Conservation (phyloP, 2,113 vertebrate genomes). For the Paracanthobrama guichenoti region DNA sequence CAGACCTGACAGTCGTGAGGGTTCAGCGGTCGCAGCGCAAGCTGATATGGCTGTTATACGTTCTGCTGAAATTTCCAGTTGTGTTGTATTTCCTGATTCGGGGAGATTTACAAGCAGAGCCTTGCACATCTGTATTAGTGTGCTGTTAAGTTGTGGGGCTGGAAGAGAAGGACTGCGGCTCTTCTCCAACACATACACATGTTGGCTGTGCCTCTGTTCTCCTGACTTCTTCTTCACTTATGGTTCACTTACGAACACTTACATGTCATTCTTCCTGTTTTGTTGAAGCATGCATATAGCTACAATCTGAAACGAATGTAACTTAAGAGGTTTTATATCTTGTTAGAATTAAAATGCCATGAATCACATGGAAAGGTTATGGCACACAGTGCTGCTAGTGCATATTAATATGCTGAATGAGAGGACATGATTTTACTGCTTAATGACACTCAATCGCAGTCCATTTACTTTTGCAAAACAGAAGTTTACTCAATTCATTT, state of each 20-base stretch:
- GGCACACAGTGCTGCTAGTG: too few species aligned
- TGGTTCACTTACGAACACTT: conserved; percentile 31
- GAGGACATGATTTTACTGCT: not conserved
- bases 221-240: conserved; percentile 45
- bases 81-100: conserved; percentile 44
- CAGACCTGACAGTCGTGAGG: conserved; percentile 32
- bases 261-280: conserved; percentile 43
- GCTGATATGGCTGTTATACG: conserved; percentile 35
- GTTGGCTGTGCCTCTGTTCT: conserved; percentile 49
- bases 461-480: conserved; percentile 12
- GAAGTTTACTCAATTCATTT: conserved; percentile 9
- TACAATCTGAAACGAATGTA: not conserved
- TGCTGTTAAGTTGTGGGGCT: conserved; percentile 42
- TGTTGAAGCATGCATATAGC: not conserved
- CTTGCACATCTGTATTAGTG: conserved; percentile 57
- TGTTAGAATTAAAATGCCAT: conserved; percentile 22
- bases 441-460: not conserved
- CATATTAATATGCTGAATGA: conserved; percentile 1
- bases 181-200: conserved; percentile 22
- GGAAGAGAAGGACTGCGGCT: conserved; percentile 7
- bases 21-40: conserved; percentile 25
- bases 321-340: conserved; percentile 27
- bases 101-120: conserved; percentile 44
- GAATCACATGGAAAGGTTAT: not conserved
- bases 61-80: conserved; percentile 45